Conservation (phyloP, 2,113 vertebrate species). For the Brachypteracias leptosomus region DNA sequence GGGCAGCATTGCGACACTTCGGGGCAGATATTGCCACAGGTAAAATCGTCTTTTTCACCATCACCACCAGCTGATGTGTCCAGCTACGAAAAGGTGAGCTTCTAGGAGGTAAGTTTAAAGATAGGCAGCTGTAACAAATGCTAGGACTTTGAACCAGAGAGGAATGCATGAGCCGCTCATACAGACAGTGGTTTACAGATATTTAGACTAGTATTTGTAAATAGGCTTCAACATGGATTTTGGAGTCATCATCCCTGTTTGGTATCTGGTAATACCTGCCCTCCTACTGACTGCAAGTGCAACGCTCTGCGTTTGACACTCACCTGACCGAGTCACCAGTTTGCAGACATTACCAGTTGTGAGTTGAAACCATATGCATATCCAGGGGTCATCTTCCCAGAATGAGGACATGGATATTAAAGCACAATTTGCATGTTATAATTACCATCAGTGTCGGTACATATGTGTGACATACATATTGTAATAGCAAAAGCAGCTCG, state of each 20-base stretch:
- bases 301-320: fast-evolving
- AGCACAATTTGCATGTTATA: background rate
- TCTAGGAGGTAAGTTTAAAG: background rate
- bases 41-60: background rate
- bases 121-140: background rate
- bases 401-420: background rate
- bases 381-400: background rate
- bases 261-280: background rate
- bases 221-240: background rate
- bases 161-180: background rate
- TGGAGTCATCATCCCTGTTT: background rate
- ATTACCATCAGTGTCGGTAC: background rate
- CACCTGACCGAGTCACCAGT: background rate
- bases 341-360: background rate
- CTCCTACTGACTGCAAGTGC: background rate
- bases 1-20: background rate
- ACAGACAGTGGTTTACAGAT: background rate
- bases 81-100: background rate
- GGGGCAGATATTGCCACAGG: background rate
- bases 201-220: background rate
- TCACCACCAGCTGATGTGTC: background rate
- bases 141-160: background rate
- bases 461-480: background rate
- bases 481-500: background rate
- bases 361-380: background rate